Base-by-base conservation (phyloP, 2,888 invertebrate genomes). In the Sarcophaga subvicina region DNA sequence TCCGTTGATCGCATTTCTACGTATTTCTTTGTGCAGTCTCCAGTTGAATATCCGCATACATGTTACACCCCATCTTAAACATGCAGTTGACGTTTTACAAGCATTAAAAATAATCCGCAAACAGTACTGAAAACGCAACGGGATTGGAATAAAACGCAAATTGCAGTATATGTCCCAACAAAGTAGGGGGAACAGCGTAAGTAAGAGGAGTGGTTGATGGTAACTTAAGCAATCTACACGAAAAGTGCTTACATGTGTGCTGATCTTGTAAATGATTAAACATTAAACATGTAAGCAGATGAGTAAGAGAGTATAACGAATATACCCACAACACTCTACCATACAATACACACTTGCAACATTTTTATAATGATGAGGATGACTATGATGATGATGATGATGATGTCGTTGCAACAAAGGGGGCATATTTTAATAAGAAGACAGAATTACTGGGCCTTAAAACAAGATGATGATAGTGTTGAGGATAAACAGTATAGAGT, bases 21-120 rank as follows among this genome's bases (percentile, higher is more conserved):
- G n/a, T 62, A 20, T 54, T 63, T 20, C 17, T 77, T 60, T 59
- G 22, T 37, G 4, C 20, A 45, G 20, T 54, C 63, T 66, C 4
- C 12, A 37, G 63, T 20, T 54, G 17, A 59, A 86, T 76, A 80
- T 86, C 80, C 86, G 78, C 73, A 75, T 83, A 75, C 73, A 70
- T 86, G 83, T 86, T 80, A 83, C 78, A 80, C 80, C 80, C 66
- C 80, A 80, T 73, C 80, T 69, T 49, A 45, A 86, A 83, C 73
- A 80, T 83, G 60, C 77, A 86, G 69, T 86, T 87, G 83, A 84
- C 83, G 81, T 84, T 83, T 87, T 81, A 87, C 83, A 84, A 87
- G 81, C 71, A 79, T 79, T 84, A 84, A 84, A 54, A 84, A 87
- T 81, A 81, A 81, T 78, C 78, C 78, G 78, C 75, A 79, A 75